phyloP scores from a whole-genome alignment of 2,797 vertebrate genomes.

The Miichthys miiuy region DNA sequence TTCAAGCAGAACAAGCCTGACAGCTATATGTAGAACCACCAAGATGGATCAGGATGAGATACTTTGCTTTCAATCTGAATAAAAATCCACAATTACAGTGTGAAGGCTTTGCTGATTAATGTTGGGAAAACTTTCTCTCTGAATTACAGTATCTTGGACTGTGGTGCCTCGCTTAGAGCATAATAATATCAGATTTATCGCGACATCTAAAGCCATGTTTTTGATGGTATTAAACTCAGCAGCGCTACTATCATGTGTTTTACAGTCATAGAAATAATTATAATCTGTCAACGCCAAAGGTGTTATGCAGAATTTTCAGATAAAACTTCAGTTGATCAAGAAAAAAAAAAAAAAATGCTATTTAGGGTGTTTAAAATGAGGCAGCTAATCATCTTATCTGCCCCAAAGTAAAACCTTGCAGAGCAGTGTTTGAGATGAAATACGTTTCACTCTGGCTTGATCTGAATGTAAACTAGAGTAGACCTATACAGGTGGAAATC shows the following conservation, averaged over 20 bases:
- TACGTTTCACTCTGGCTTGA: constrained; percentile 3
- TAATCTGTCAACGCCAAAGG: constrained; percentile 2
- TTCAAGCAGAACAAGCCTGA: constrained; percentile 65
- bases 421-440: constrained; percentile 44
- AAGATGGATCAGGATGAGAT: constrained; percentile 35
- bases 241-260: not conserved
- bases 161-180: not conserved
- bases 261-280: not conserved
- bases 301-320: not conserved
- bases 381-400: constrained; percentile 40
- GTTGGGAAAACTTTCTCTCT: constrained; percentile 5
- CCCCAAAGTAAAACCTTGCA: constrained; percentile 11
- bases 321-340: constrained; percentile 14
- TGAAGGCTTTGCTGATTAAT: constrained; percentile 16
- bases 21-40: constrained; percentile 57
- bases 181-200: not conserved
- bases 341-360: not conserved
- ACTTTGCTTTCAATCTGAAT: constrained; percentile 43
- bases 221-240: not conserved
- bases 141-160: not conserved
- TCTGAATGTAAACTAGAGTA: constrained; percentile 18
- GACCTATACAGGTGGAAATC: not conserved
- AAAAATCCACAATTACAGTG: constrained; percentile 2
- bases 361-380: not conserved
- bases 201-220: constrained; percentile 8